phyloP scores from a whole-genome alignment of 1,140 invertebrate species.

The Bathynomus jamesi region DNA sequence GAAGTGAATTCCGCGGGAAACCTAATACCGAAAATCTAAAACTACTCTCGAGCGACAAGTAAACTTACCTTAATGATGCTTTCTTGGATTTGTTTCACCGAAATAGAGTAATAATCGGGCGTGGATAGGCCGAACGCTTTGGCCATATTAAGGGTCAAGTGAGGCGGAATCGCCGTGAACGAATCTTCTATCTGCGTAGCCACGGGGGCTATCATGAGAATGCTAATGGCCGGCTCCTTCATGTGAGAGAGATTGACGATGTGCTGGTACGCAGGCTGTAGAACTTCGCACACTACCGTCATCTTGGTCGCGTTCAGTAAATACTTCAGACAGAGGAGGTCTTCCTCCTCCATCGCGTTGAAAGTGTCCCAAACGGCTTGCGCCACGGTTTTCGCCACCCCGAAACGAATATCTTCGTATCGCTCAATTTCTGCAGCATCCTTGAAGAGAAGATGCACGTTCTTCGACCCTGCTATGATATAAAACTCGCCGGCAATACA shows the following conservation, averaged over 20 bases:
- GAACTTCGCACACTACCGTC: conserved; percentile 47
- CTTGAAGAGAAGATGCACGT: conserved; percentile 47
- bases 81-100: not conserved
- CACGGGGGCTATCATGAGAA: not conserved
- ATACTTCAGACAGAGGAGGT: conserved; percentile 25
- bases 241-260: conserved; percentile 45
- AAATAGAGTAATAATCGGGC: not conserved
- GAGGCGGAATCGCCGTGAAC: not conserved
- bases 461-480: conserved; percentile 48
- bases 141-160: not conserved
- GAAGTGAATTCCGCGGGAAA: too few species aligned
- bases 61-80: not conserved
- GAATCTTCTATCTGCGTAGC: not conserved
- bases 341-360: conserved; percentile 38
- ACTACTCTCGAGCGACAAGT: too few species aligned
- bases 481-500: conserved; percentile 41
- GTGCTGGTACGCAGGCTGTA: conserved; percentile 48
- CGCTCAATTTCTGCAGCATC: conserved; percentile 43
- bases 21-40: too few species aligned
- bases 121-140: not conserved
- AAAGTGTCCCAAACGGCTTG: conserved; percentile 15
- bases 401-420: conserved; percentile 41
- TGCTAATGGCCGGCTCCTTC: not conserved
- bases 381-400: conserved; percentile 42
- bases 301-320: conserved; percentile 39